These are phyloP conservation scores for Hydrozoanthus gracilis DNA, from an alignment of 92 coral and sea anemone species.

Conservation along the genomic window DNA sequence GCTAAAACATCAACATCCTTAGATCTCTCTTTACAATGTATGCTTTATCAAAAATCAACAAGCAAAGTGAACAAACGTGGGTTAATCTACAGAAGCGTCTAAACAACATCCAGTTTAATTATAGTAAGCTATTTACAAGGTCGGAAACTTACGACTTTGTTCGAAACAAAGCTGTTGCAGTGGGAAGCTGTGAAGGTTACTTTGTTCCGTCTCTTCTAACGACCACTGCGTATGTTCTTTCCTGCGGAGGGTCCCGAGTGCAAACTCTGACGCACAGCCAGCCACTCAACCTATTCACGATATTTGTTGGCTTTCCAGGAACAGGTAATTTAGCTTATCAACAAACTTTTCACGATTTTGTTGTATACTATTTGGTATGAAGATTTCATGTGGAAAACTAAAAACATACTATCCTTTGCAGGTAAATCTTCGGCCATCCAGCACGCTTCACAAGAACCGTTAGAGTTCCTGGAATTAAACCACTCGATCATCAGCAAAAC, in stretches of 20 bases:
- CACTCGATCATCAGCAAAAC: too few species aligned
- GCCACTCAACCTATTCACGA: conserved; percentile 52
- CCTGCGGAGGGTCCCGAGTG: conserved; percentile 49
- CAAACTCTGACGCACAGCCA: conserved; percentile 43
- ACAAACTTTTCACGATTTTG: too few species aligned
- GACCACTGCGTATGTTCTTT: conserved; percentile 52
- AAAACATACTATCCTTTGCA: too few species aligned
- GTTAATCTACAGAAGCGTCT: too few species aligned
- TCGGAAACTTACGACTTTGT: conserved; percentile 31
- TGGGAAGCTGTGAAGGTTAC: conserved; percentile 65
- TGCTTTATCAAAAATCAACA: conserved; percentile 48
- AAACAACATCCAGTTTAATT: conserved; percentile 48
- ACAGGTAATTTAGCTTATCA: too few species aligned
- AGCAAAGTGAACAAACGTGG: conserved; percentile 63
- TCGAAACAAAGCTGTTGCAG: conserved; percentile 44
- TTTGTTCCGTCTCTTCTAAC: conserved; percentile 63
- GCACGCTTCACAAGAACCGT: too few species aligned
- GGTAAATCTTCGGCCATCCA: too few species aligned
- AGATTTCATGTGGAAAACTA: too few species aligned
- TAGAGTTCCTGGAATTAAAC: too few species aligned
- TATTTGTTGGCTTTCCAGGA: conserved; percentile 56
- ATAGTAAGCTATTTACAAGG: conserved; percentile 41
- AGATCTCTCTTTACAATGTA: conserved; percentile 44
- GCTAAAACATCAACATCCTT: too few species aligned
- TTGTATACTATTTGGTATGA: too few species aligned